Evolutionary conservation across 2,888 invertebrate species (phyloP), one percentile per base, ranked within the genome.

Genomic region (Leptinotarsa rubiginosa): DNA sequence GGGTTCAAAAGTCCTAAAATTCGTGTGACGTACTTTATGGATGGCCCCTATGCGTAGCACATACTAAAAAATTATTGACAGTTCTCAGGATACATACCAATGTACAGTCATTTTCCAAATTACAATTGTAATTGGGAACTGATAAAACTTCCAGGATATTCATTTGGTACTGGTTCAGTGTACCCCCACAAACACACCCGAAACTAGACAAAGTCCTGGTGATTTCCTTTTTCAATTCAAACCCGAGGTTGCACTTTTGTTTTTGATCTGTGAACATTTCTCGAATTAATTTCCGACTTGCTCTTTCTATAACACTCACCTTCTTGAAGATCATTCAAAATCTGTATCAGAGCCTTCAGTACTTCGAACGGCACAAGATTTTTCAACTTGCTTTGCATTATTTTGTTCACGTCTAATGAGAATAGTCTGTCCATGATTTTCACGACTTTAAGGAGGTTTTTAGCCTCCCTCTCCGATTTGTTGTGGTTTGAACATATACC

Each of bases 131-230:
- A 66, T 80, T 77, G 15, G 81, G 80, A 20, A 77, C 72, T 13
- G 81, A 74, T 20, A 85, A 73, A 31, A 78, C 80, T 65, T 80
- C 72, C 47, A 86, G 72, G 18, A 82, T 80, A 54, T 80, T 75
- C 47, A 72, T 50, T 74, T 86, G 86, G 67, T 73, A 77, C 25
- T 78, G 74, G 41, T 77, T 80, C 52, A 82, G 69, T 13, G 25
- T 74, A n/a, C 71, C 68, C 72, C 74, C 78, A 54, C 83, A 80
- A 50, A 83, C 75, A 69, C 81, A 82, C 72, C 82, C 81, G 74
- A 81, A 87, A 69, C 77, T 81, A 15, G 84, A 81, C 22, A 87
- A 77, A 31, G 82, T 79, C 59, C 78, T 76, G 20, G 77, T 74
- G 47, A 82, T 70, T 13, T 74, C 65, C 54, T 79, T 73, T 71